Evolutionary conservation across 1,140 invertebrate genomes (phyloP).

Genomic region (Philaenus spumarius): DNA sequence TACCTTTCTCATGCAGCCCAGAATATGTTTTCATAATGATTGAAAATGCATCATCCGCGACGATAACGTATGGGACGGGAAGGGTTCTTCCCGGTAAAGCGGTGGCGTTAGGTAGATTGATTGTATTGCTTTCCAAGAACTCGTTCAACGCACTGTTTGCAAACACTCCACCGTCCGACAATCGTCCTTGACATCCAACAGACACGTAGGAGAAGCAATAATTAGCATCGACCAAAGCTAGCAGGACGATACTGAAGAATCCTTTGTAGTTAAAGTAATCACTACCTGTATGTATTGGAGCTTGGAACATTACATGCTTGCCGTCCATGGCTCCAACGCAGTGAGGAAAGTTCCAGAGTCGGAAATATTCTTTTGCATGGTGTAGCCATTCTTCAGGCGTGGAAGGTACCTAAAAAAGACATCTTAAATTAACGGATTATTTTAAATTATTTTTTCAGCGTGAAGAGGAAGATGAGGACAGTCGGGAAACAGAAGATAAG

Average conservation of each 20-base stretch:
- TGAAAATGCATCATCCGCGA: slow-evolving; percentile 45
- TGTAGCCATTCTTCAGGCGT: background rate
- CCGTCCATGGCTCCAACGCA: slow-evolving; percentile 42
- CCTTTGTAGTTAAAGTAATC: slow-evolving; percentile 47
- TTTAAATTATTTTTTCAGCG: background rate
- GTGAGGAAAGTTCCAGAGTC: slow-evolving; percentile 6
- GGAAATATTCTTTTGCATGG: background rate
- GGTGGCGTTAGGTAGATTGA: slow-evolving; percentile 15
- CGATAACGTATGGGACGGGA: slow-evolving; percentile 36
- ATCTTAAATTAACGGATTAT: background rate
- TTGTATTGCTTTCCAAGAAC: slow-evolving; percentile 10
- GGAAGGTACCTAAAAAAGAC: background rate
- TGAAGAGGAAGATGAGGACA: background rate
- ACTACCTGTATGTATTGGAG: slow-evolving; percentile 37
- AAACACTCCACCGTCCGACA: no score
- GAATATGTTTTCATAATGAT: slow-evolving; percentile 42
- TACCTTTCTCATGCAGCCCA: slow-evolving; percentile 26
- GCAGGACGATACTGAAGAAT: slow-evolving; percentile 43
- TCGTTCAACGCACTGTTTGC: slow-evolving; percentile 27
- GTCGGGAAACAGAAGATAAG: background rate
- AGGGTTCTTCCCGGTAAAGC: slow-evolving; percentile 5
- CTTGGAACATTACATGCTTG: slow-evolving; percentile 43
- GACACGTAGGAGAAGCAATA: slow-evolving; percentile 43
- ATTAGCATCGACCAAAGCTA: no score
- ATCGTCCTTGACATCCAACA: slow-evolving; percentile 27